phyloP scores from a whole-genome alignment of 2,113 vertebrate genomes.

The Callospermophilus lateralis region DNA sequence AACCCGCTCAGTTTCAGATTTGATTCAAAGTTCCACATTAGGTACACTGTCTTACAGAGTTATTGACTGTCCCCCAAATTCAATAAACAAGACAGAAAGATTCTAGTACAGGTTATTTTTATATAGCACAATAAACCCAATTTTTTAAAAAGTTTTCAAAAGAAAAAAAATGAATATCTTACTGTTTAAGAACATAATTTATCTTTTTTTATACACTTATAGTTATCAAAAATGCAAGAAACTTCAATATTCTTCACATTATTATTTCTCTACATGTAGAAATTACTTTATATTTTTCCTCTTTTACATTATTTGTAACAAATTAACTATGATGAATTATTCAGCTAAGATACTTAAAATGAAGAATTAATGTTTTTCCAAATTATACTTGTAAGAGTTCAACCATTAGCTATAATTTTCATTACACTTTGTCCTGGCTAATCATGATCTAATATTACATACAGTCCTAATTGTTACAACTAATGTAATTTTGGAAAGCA shows the following conservation, averaged over 20 bases:
- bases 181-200: not conserved
- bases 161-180: not conserved
- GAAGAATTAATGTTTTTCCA: not conserved
- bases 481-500: not conserved
- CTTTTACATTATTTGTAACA: not conserved
- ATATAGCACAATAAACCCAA: not conserved
- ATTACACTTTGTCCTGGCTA: not conserved
- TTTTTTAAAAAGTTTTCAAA: not conserved
- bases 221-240: not conserved
- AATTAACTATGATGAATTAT: not conserved
- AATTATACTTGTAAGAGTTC: not conserved
- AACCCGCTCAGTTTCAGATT: not conserved
- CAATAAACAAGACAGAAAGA: not conserved
- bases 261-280: slow-evolving; percentile 39
- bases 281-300: not conserved
- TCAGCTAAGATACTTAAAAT: not conserved
- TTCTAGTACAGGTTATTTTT: not conserved
- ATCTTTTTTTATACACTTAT: not conserved
- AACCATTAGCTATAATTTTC: not conserved
- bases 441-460: not conserved
- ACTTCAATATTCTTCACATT: not conserved
- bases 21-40: not conserved
- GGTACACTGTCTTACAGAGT: not conserved
- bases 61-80: not conserved
- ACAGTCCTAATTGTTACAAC: not conserved